phyloP scores from a whole-genome alignment of 2,797 vertebrate genomes.

The Perodicticus potto region DNA sequence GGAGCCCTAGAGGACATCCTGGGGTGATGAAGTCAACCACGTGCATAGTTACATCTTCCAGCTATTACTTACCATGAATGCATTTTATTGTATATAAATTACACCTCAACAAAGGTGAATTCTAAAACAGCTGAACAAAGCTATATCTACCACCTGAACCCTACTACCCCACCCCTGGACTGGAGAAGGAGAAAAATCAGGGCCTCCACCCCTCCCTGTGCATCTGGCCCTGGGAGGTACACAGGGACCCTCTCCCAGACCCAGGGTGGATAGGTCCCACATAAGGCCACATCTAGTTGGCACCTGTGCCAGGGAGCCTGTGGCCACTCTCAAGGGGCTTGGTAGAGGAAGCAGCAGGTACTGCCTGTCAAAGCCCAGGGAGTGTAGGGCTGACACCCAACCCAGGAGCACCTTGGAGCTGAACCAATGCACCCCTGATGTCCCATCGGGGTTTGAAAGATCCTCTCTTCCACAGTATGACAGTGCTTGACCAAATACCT shows the following conservation, averaged over 20 bases:
- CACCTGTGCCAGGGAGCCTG: background rate
- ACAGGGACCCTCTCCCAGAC: background rate
- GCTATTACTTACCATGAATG: background rate
- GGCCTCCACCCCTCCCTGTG: background rate
- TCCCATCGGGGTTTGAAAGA: background rate
- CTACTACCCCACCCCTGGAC: no score
- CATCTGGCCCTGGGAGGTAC: fast-evolving
- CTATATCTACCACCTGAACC: background rate
- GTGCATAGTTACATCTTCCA: background rate
- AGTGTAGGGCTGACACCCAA: background rate
- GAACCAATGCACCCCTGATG: background rate
- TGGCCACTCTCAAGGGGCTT: background rate
- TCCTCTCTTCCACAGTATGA: background rate
- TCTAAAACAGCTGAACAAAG: background rate
- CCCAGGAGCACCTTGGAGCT: background rate
- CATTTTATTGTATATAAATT: fast-evolving
- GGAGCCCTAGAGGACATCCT: fast-evolving
- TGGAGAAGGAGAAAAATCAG: background rate
- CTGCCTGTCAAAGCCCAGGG: no score
- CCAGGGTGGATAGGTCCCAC: background rate
- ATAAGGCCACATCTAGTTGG: fast-evolving
- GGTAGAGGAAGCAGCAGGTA: background rate
- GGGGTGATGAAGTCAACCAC: background rate
- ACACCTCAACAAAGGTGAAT: no score
- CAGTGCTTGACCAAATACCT: background rate